A percentile compares a stretch with the other conserved stretches of the same genome.
These are phyloP conservation scores for Platycheirus rosarum DNA, from an alignment of 2,888 invertebrate genomes.

Conservation along the genomic window DNA sequence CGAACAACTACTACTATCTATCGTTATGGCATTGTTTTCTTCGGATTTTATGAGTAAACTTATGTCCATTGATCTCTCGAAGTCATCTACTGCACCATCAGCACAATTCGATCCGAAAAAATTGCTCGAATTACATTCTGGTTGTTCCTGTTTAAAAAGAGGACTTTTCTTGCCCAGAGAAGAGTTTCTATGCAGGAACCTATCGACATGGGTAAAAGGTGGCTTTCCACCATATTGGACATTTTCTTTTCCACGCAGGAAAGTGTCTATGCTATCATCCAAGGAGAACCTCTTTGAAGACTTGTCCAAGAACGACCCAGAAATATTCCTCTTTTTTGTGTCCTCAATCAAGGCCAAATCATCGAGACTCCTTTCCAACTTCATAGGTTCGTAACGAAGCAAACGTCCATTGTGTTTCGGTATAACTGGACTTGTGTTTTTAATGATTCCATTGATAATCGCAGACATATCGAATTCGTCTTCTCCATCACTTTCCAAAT, in stretches of 20 bases:
- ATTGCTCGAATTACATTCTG: slow-evolving; percentile 81
- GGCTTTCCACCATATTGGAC: background rate
- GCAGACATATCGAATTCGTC: slow-evolving; percentile 83
- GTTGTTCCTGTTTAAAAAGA: slow-evolving; percentile 38
- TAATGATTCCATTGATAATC: slow-evolving; percentile 84
- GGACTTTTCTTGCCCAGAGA: slow-evolving; percentile 17
- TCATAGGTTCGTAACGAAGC: slow-evolving; percentile 77
- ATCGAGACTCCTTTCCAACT: slow-evolving; percentile 74
- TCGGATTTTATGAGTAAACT: slow-evolving; percentile 75
- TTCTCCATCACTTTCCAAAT: slow-evolving; percentile 81
- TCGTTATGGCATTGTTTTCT: background rate
- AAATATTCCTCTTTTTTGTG: slow-evolving; percentile 76
- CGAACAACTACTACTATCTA: slow-evolving; percentile 36
- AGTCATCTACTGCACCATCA: slow-evolving; percentile 84
- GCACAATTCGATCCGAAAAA: slow-evolving; percentile 83
- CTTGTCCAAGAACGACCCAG: slow-evolving; percentile 69
- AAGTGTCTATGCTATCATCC: slow-evolving; percentile 79
- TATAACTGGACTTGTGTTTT: slow-evolving; percentile 75
- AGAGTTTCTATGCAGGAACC: slow-evolving; percentile 76
- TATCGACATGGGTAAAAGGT: slow-evolving; percentile 76
- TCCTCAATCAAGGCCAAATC: slow-evolving; percentile 76
- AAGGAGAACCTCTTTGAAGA: slow-evolving; percentile 74
- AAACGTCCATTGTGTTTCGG: slow-evolving; percentile 77
- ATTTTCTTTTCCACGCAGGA: slow-evolving; percentile 70
- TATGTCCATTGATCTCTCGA: slow-evolving; percentile 85